A percentile compares a stretch with the other conserved stretches of the same genome.
phyloP scores from a whole-genome alignment of 1,140 invertebrate species.

The Bradynema listronoti region DNA sequence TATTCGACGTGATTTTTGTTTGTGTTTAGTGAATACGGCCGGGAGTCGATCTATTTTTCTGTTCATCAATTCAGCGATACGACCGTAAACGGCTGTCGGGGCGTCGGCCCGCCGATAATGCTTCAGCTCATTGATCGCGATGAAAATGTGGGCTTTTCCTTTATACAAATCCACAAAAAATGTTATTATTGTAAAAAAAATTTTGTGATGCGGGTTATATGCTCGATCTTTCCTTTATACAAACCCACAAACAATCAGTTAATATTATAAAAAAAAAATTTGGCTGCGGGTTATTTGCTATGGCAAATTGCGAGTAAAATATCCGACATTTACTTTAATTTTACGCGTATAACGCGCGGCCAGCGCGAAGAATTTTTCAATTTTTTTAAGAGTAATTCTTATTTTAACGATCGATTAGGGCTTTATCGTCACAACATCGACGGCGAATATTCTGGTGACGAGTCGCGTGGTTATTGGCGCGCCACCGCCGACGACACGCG shows the following conservation, averaged over 20 bases:
- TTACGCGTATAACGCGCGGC: no score
- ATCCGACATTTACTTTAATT: no score
- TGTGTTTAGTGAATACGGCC: not conserved
- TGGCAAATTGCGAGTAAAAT: no score
- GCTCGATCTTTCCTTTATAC: no score
- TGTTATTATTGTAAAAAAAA: no score
- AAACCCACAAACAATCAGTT: no score
- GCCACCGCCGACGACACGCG: not conserved
- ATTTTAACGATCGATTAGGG: not conserved
- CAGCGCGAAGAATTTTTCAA: not conserved
- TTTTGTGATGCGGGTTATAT: no score
- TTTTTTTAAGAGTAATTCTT: not conserved
- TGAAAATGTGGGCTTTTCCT: no score
- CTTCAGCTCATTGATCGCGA: no score
- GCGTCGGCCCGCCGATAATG: no score
- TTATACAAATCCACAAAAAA: no score
- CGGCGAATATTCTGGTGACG: not conserved
- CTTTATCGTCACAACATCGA: conserved; percentile 10
- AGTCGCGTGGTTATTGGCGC: not conserved
- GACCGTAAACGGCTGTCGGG: conserved; percentile 14
- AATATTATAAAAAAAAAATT: not conserved
- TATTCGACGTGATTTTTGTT: not conserved
- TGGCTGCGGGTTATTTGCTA: no score
- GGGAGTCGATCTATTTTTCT: not conserved
- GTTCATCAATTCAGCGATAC: conserved; percentile 26